Conservation (phyloP, 1,140 invertebrate species). For the Micrasema minimum region DNA sequence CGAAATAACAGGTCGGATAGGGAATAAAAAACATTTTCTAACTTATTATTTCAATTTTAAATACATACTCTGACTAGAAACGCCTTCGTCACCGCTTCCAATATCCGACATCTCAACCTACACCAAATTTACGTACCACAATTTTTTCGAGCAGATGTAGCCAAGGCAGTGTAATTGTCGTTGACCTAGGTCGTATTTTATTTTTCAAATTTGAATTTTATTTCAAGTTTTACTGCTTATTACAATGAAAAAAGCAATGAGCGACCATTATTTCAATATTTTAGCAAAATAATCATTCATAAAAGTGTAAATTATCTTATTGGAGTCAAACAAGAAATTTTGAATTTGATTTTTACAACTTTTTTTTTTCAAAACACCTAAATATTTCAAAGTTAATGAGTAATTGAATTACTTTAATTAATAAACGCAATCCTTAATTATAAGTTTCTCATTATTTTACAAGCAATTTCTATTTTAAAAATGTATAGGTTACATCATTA, state of each 20-base stretch:
- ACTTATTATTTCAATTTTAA: constrained; percentile 58
- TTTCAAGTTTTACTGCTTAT: neutral
- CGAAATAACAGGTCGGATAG: constrained; percentile 56
- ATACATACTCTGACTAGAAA: constrained; percentile 78
- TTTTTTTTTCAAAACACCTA: too few species aligned
- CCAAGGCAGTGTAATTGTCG: constrained; percentile 43
- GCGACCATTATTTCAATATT: too few species aligned
- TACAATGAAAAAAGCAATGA: too few species aligned
- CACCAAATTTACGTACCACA: constrained; percentile 61
- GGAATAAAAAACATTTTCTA: constrained; percentile 52
- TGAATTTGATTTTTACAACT: too few species aligned
- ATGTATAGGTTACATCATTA: too few species aligned
- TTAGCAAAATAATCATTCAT: neutral
- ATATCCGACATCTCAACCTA: constrained; percentile 77
- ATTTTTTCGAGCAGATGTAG: constrained; percentile 46
- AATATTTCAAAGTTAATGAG: too few species aligned
- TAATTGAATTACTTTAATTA: too few species aligned
- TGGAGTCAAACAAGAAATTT: too few species aligned
- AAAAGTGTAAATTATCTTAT: too few species aligned
- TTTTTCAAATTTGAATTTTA: constrained; percentile 30
- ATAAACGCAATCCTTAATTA: too few species aligned
- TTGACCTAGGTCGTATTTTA: constrained; percentile 45
- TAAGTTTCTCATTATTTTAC: too few species aligned
- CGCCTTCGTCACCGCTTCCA: constrained; percentile 77
- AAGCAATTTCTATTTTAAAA: too few species aligned